Evolutionary conservation across 2,888 invertebrate species (phyloP), one percentile per base, ranked within the genome.

Genomic region (Cyclophora albipunctata): DNA sequence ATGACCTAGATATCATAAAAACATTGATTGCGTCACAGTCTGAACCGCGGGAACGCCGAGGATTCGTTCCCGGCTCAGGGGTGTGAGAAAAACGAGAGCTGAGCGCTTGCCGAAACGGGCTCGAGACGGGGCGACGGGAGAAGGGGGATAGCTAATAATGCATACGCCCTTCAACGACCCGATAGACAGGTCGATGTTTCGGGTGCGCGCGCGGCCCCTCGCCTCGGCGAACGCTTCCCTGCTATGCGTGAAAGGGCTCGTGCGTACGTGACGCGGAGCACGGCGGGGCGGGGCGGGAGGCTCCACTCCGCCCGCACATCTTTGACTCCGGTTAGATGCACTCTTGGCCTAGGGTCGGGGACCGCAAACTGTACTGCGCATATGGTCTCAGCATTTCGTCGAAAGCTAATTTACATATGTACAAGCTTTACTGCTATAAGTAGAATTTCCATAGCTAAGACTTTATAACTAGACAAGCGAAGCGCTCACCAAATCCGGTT

Each of bases 121-220:
- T 47, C 56, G 52, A 55, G 49, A 54, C 49, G 67, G 69, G 69
- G 66, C 51, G 37, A 60, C 54, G 64, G 63, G 71, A 66, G 71
- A 63, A 67, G 73, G 75, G 72, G 73, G 73, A 64, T 60, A 66
- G 73, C 75, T 80, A 79, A 83, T 84, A 82, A 83, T 78, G 82
- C 79, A 78, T 78, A 78, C 81, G 72, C 81, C 81, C 83, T 84
- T 78, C 71, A 73, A 61, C 69, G 73, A 81, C 75, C 78, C 81
- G 78, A 80, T 80, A 75, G 73, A 72, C 67, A 64, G 57, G 69
- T 60, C 67, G 69, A 62, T 43, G 55, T 62, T 62, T 71, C 60
- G 67, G 73, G 60, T 75, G 77, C 80, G 81, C 82, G 80, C 81
- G 84, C 82, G 77, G 80, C 75, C 75, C 75, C 75, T 73, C 73